Evolutionary conservation across 2,888 invertebrate species (phyloP), one percentile per base, ranked within the genome.

Genomic region (Calameuta filiformis): DNA sequence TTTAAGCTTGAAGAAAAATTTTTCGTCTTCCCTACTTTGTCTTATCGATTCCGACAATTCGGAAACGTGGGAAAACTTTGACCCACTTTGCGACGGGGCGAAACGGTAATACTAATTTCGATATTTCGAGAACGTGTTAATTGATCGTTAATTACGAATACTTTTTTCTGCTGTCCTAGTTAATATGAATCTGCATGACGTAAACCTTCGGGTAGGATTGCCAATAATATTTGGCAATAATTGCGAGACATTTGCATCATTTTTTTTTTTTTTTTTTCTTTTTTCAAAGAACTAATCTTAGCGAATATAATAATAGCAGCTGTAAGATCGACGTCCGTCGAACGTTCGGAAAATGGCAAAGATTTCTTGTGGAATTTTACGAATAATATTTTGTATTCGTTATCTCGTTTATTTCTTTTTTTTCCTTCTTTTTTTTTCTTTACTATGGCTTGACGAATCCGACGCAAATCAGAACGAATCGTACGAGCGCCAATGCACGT

Each of bases 401-500:
- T 56, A 56, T 56, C 6, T 56, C 1, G 0, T 56, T n/a, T n/a
- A n/a, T n/a, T 35, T 35, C 35, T 33, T 33, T 33, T 33, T 33
- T 33, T 9, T 56, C 31, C n/a, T n/a, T 37, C 4, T 37, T 37
- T 9, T 33, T 33, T 33, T 33, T 33, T 33, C 3, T 33, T 56
- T 23, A 56, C 56, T 15, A 56, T 56, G 23, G 56, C 56, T 56
- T 56, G 56, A 15, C 56, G 56, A 34, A 71, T 33, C 71, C 71
- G 31, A 71, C 71, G 71, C 31, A 33, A 31, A 71, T 31, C 34
- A 74, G 71, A 74, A 40, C 35, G 35, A 74, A 34, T 23, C 74
- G 30, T 74, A 74, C 56, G 56, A 56, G 34, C 35, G 74, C 30
- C 37, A 35, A 74, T 74, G 74, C 74, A 35, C 35, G 34, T 74